Evolutionary conservation across 1,140 invertebrate genomes (phyloP).

Genomic region (Gryllus bimaculatus): DNA sequence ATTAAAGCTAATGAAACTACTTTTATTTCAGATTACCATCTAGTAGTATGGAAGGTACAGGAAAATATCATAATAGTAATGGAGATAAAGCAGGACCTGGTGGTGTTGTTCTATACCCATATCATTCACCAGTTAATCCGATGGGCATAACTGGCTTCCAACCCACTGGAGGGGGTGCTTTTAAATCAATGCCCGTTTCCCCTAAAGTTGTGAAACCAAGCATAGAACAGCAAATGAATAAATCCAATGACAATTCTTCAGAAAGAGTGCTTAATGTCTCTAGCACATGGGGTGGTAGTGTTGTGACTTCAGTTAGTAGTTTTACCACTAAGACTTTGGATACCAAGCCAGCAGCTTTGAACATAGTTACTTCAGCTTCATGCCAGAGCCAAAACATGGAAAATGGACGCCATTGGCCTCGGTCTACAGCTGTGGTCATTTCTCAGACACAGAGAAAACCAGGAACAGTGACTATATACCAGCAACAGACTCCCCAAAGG

Average conservation of each 20-base stretch:
- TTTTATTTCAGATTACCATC: conserved; percentile 33
- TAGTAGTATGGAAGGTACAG: conserved; percentile 37
- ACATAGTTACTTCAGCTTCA: conserved; percentile 7
- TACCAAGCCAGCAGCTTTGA: not conserved
- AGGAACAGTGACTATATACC: conserved; percentile 14
- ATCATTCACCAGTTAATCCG: conserved; percentile 63
- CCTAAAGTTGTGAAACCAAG: conserved; percentile 36
- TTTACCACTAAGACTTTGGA: not conserved
- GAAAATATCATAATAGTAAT: conserved; percentile 15
- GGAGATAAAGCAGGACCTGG: conserved; percentile 29
- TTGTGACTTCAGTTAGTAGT: conserved; percentile 12
- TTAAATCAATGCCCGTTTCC: conserved; percentile 71
- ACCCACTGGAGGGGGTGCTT: conserved; percentile 71
- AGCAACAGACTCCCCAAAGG: not conserved
- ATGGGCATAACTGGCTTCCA: conserved; percentile 72
- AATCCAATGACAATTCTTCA: not conserved
- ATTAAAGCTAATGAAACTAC: no score
- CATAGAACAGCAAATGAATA: conserved; percentile 15
- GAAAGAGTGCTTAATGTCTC: conserved; percentile 12
- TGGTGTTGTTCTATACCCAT: conserved; percentile 45
- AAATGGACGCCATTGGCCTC: conserved; percentile 3
- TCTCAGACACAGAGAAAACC: not conserved
- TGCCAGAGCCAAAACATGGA: conserved; percentile 6
- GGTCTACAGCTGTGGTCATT: not conserved
- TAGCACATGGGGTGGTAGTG: conserved; percentile 15